A percentile compares a stretch with the other conserved stretches of the same genome.
These are phyloP conservation scores for Euura lappo DNA, from an alignment of 1,140 invertebrate genomes.

Conservation along the genomic window DNA sequence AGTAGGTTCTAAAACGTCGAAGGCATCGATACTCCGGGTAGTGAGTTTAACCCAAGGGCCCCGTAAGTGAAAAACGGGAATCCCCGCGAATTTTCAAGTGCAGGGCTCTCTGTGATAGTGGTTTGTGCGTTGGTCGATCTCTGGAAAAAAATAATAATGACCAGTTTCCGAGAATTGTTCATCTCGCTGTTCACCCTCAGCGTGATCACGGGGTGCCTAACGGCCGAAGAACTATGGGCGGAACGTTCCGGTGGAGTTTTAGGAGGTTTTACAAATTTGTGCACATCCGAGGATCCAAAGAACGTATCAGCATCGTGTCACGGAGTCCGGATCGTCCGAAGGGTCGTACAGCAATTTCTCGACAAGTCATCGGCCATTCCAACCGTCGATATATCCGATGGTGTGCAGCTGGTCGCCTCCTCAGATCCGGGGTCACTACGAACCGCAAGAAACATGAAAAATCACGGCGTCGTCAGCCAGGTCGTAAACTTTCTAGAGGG, in stretches of 20 bases:
- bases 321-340: slow-evolving; percentile 57
- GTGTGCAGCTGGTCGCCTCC: slow-evolving; percentile 65
- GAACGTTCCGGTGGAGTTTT: slow-evolving; percentile 9
- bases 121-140: background rate
- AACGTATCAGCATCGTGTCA: slow-evolving; percentile 59
- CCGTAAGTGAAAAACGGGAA: background rate
- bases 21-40: background rate
- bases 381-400: slow-evolving; percentile 65
- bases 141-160: background rate
- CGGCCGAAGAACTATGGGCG: background rate
- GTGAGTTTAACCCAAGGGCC: background rate
- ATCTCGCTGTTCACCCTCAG: background rate
- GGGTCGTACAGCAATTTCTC: slow-evolving; percentile 57
- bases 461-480: slow-evolving; percentile 60
- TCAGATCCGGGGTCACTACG: slow-evolving; percentile 41
- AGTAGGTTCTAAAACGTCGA: slow-evolving; percentile 30
- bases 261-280: slow-evolving; percentile 25
- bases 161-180: background rate
- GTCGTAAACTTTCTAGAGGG: slow-evolving; percentile 70
- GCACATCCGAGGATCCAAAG: slow-evolving; percentile 42
- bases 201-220: background rate
- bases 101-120: background rate
- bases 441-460: slow-evolving; percentile 57
- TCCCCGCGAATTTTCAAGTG: background rate
- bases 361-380: slow-evolving; percentile 45